Evolutionary conservation across 2,888 invertebrate species (phyloP).

Genomic region (Chymomyza caudatula): DNA sequence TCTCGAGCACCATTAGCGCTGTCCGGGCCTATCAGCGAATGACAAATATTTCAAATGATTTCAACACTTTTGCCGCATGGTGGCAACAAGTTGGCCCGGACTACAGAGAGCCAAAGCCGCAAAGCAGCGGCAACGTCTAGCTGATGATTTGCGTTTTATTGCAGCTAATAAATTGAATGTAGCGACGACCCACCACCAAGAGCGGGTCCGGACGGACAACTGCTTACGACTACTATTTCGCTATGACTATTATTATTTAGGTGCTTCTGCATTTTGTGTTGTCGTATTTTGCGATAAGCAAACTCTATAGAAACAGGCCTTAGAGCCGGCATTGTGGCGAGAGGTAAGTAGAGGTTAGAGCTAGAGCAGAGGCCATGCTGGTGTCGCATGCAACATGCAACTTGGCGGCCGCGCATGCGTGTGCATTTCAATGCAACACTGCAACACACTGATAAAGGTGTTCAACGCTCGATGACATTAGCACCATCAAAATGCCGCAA

Average conservation of each 20-base stretch:
- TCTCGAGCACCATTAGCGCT: background rate
- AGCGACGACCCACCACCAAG: slow-evolving; percentile 57
- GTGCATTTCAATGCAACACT: slow-evolving; percentile 71
- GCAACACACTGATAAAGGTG: slow-evolving; percentile 73
- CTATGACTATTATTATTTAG: slow-evolving; percentile 47
- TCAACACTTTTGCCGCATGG: slow-evolving; percentile 66
- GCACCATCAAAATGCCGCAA: slow-evolving; percentile 70
- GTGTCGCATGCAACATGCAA: slow-evolving; percentile 54
- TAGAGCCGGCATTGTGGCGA: no score
- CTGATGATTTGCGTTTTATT: slow-evolving; percentile 70
- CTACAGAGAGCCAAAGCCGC: background rate
- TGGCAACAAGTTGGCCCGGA: background rate
- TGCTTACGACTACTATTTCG: slow-evolving; percentile 32
- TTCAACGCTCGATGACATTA: slow-evolving; percentile 74
- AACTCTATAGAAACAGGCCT: no score
- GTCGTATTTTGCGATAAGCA: slow-evolving; percentile 43
- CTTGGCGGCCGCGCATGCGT: slow-evolving; percentile 55
- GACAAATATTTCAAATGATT: slow-evolving; percentile 74
- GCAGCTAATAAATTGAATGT: slow-evolving; percentile 71
- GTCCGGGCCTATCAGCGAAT: slow-evolving; percentile 54
- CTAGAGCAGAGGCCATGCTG: slow-evolving; percentile 24
- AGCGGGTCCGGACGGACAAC: background rate
- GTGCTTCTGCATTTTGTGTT: background rate
- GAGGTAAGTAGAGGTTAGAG: no score
- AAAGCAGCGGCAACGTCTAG: slow-evolving; percentile 5